phyloP scores from a whole-genome alignment of 2,888 invertebrate genomes.

The Phortica magna region DNA sequence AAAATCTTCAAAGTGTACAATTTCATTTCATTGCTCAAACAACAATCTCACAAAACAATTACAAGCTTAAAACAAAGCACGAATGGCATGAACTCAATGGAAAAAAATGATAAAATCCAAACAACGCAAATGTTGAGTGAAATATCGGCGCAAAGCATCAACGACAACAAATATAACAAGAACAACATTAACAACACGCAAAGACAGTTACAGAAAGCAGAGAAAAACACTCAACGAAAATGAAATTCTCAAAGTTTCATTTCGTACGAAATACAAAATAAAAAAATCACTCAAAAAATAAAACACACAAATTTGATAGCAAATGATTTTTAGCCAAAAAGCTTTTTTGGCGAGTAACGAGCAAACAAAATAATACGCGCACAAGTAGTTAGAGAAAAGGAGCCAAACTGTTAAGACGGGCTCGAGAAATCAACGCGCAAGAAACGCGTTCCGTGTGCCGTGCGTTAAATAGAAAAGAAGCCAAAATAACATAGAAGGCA shows the following conservation, averaged over 20 bases:
- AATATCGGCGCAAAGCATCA: constrained; percentile 46
- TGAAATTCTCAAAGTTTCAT: not conserved
- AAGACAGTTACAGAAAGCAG: constrained; percentile 28
- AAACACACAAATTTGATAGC: not conserved
- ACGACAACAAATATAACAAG: not conserved
- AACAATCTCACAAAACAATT: constrained; percentile 20
- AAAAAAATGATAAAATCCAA: constrained; percentile 57
- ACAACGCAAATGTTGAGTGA: constrained; percentile 69
- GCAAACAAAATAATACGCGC: constrained; percentile 52
- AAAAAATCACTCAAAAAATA: not conserved
- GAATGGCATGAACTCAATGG: not conserved
- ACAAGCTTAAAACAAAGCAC: not conserved
- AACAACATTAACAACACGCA: constrained; percentile 45
- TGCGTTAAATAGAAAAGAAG: constrained; percentile 29
- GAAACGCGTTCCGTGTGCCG: constrained; percentile 36
- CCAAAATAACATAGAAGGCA: constrained; percentile 36
- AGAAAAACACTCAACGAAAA: not conserved
- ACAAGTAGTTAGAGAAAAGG: constrained; percentile 74
- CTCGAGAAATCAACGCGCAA: constrained; percentile 52
- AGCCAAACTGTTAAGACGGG: constrained; percentile 74
- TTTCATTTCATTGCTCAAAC: constrained; percentile 4
- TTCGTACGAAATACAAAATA: not conserved
- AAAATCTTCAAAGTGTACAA: not conserved
- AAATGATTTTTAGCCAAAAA: constrained; percentile 60
- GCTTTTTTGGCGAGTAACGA: constrained; percentile 57